Percentiles rank a stretch among this genome's conserved stretches.
Conservation (phyloP, 2,113 vertebrate genomes). For the Lagenorhynchus albirostris region DNA sequence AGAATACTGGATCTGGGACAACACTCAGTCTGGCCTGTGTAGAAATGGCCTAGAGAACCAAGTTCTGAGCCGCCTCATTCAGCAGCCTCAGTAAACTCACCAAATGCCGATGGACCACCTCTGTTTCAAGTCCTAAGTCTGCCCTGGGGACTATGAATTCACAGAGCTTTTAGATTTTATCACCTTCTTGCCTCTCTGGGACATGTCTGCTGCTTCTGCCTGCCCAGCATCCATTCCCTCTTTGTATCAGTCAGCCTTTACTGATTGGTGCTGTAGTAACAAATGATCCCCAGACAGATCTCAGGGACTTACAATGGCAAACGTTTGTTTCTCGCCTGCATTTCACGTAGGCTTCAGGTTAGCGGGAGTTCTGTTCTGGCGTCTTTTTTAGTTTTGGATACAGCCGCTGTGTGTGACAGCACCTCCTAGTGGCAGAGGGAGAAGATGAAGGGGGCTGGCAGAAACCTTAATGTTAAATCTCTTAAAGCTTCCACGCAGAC, state of each 20-base stretch:
- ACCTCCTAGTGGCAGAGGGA: not conserved
- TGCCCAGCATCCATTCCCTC: not conserved
- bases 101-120: not conserved
- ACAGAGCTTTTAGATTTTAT: not conserved
- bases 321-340: accelerated
- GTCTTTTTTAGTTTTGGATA: not conserved
- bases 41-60: not conserved
- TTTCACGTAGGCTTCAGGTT: not conserved
- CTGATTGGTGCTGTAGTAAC: not conserved
- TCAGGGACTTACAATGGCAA: not conserved
- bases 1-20: not conserved
- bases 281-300: not conserved
- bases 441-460: not conserved
- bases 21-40: not conserved
- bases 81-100: not conserved
- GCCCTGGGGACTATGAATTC: not conserved
- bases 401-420: not conserved
- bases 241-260: not conserved
- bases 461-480: not conserved
- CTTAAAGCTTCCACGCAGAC: too few species aligned
- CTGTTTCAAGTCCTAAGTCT: not conserved
- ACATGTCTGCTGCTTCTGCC: not conserved
- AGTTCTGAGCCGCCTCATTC: too few species aligned
- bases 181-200: not conserved
- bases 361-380: not conserved